Evolutionary conservation across 2,113 vertebrate genomes (phyloP), one percentile per base, ranked within the genome.

Genomic region (Pyrgilauda ruficollis): DNA sequence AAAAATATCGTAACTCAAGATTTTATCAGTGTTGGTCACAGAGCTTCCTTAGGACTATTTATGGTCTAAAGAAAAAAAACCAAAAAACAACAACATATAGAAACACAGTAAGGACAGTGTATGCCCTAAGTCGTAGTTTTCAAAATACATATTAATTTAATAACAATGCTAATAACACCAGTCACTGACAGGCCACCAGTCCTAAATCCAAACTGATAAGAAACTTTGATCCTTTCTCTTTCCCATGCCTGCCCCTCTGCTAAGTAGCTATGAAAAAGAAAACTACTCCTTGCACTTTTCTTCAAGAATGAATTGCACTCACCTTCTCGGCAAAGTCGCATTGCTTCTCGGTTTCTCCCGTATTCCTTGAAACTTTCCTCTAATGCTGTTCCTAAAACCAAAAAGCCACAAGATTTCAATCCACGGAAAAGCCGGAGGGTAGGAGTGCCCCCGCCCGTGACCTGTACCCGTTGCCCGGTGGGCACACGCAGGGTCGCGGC

Each of bases 301-400:
- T 23, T 50, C 35, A 28, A 15, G 43, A 87, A 68, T 7, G 15
- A 92, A 70, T 28, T 1, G 21, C 89, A 98, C 99, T 99, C 98
- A 99, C 99, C 99, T 98, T 99, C 99, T 98, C 98, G 98, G 98
- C 99, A 99, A 98, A 99, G 98, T 98, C 99, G 98, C 99, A 99
- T 99, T 85, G 99, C 99, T 99, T 99, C 99, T 96, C 98, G 98
- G 97, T 99, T 99, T 97, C 98, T 99, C 96, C 98, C 99, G 30
- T 98, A 99, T 97, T 99, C 99, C 98, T 99, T 99, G 94, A 99
- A 99, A 99, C 98, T 99, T 99, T 99, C 99, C 95, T 99, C 99
- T 98, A 98, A 98, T 95, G 99, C 99, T 95, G 98, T 97, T 98
- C 99, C 99, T 99, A 97, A 94, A 96, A 97, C 18, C 89, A 26